A percentile compares a stretch with the other conserved stretches of the same genome.
Conservation (phyloP, 1,140 invertebrate species). For the Dolichoris vasculosae region DNA sequence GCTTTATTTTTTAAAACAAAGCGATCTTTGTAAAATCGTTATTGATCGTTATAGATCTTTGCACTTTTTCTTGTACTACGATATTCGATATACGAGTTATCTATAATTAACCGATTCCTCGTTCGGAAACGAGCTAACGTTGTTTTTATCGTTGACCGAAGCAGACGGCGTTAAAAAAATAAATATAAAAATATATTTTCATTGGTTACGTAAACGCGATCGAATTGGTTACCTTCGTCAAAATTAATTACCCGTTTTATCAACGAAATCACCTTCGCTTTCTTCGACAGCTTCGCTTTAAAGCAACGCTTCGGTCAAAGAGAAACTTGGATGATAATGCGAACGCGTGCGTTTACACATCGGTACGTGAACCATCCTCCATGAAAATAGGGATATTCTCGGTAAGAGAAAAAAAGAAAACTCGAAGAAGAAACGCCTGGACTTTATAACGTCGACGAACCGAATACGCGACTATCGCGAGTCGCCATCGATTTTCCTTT, state of each 20-base stretch:
- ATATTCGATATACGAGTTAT: no score
- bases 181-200: background rate
- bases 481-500: conserved; percentile 38
- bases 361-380: background rate
- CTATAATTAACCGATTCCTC: no score
- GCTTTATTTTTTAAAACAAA: no score
- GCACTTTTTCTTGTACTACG: no score
- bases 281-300: background rate
- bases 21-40: no score
- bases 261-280: background rate
- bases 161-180: no score
- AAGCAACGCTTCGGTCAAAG: background rate
- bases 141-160: no score
- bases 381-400: background rate
- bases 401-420: background rate
- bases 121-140: no score
- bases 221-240: conserved; percentile 20
- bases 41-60: no score
- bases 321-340: background rate
- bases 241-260: conserved; percentile 16
- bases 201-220: background rate
- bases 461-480: background rate
- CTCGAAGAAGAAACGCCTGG: background rate
- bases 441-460: background rate
- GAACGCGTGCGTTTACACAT: background rate